Conservation (phyloP, 2,797 vertebrate genomes). For the Melanotaenia pygmaea region DNA sequence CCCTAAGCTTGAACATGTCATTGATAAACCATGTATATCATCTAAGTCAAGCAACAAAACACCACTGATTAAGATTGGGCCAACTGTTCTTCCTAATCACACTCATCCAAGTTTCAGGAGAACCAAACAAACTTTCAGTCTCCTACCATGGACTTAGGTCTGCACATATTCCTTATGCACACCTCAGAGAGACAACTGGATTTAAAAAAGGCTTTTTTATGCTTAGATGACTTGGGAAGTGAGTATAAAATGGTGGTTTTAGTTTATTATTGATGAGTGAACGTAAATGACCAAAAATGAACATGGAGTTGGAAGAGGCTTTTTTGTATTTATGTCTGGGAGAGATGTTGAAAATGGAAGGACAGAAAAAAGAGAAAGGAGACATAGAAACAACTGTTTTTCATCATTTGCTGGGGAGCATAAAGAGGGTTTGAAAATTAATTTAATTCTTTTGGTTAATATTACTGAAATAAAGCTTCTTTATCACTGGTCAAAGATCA, state of each 20-base stretch:
- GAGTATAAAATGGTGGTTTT: neutral
- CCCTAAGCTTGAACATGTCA: no score
- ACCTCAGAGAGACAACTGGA: neutral
- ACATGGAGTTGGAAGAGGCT: neutral
- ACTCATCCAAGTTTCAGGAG: neutral
- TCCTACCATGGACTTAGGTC: neutral
- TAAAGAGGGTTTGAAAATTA: neutral
- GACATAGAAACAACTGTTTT: neutral
- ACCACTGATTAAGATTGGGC: no score
- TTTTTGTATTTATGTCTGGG: neutral
- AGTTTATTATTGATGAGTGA: neutral
- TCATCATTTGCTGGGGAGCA: neutral
- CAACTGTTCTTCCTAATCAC: no score
- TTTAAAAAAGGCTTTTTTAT: neutral
- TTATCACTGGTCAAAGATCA: neutral
- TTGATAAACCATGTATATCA: no score
- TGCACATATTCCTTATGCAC: neutral
- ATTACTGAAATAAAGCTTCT: neutral
- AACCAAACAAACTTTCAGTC: neutral
- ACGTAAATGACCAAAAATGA: neutral
- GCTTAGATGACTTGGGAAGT: no score
- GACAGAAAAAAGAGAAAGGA: neutral
- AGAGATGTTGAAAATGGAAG: neutral
- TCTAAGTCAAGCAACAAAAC: no score
- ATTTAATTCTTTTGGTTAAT: slow-evolving; percentile 2